Base-by-base conservation (phyloP, 2,113 vertebrate genomes). In the Tupaia tana region DNA sequence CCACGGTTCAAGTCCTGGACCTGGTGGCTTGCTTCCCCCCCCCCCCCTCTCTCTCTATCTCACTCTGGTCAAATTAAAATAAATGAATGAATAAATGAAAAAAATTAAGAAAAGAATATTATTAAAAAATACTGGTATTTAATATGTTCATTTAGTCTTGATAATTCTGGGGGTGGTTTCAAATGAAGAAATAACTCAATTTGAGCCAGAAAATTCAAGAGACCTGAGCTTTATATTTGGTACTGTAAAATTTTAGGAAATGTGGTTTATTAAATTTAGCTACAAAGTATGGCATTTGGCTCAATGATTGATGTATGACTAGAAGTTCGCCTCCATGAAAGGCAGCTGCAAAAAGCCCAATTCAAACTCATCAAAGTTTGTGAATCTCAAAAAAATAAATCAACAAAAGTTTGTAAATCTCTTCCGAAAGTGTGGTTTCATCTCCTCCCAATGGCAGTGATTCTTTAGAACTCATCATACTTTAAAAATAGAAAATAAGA, bases 121-220 rank as follows among this genome's bases (percentile, higher is more conserved):
- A n/a, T n/a, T n/a, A n/a, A n/a, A n/a, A n/a, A n/a, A n/a, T n/a
- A n/a, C n/a, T n/a, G n/a, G 3, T 29, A 79, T 83, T 92, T 90
- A 63, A 81, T 43, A 90, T 18, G 2, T 18, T 74, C 58, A 83
- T 29, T 81, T 90, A 64, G 66, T 89, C 64, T 93, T 22, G 86
- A 95, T 34, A 91, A 78, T 89, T 75, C 19, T 79, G 54, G 69
- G 27, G 6, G 10, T 70, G 86, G 4, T 74, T 96, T 93, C 43
- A 71, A 94, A 90, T 27, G 20, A 67, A 74, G 43, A 90, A 94
- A 85, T 14, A 61, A 15, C 29, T 95, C 43, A 75, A 63, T 70
- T 56, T 74, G 80, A 93, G n/a, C 4, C 27, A 84, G 66, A 94
- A 86, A 91, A 84, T 92, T 89, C 22, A 82, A 70, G 31, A 87